Evolutionary conservation across 2,888 invertebrate species (phyloP).

Genomic region (Deroplatys truncata): DNA sequence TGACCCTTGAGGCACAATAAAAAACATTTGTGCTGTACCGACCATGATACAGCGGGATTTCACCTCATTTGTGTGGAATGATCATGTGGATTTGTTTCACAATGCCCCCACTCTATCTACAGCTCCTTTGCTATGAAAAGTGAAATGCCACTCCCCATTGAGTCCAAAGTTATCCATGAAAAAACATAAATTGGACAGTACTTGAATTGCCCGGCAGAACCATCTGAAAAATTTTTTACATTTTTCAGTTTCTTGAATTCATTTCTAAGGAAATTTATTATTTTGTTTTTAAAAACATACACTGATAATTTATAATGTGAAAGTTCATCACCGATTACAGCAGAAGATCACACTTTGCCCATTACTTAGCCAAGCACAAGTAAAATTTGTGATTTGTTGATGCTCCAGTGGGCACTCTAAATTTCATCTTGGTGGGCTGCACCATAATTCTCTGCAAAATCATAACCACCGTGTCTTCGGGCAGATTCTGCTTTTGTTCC

Average conservation of each 20-base stretch:
- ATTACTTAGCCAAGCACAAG: too few species aligned
- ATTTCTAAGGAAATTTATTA: neutral
- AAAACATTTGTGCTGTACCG: neutral
- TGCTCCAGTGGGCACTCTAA: too few species aligned
- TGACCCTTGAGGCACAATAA: neutral
- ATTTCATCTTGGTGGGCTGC: too few species aligned
- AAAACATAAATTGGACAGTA: slow-evolving; percentile 18
- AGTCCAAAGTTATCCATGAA: neutral
- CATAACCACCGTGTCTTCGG: too few species aligned
- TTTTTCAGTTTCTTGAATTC: neutral
- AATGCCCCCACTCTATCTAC: neutral
- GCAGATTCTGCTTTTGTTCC: too few species aligned
- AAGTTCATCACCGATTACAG: neutral
- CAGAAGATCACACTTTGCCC: too few species aligned
- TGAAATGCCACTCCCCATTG: neutral
- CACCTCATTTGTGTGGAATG: neutral
- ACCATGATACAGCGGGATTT: neutral
- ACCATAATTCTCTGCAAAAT: too few species aligned
- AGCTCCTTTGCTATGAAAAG: too few species aligned
- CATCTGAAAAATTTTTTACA: neutral
- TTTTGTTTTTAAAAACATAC: slow-evolving; percentile 1
- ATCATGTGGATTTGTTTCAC: neutral
- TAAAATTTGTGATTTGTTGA: too few species aligned
- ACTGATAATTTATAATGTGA: neutral
- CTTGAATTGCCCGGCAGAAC: neutral